Conservation (phyloP, 1,140 invertebrate species). For the Holcopasites calliopsidis region DNA sequence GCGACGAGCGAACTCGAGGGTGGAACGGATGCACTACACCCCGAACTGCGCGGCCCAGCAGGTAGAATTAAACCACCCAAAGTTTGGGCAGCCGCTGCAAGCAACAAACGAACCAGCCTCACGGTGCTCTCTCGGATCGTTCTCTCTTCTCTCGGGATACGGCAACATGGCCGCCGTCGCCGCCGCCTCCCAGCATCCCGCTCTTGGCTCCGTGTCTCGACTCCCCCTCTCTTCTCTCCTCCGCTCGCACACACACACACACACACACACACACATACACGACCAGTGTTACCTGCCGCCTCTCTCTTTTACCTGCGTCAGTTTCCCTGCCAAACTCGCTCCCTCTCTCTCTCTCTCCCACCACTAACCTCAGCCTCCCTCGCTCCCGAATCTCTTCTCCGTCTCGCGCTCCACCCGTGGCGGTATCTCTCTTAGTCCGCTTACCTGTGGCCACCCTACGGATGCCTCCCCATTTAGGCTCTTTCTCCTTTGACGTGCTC, state of each 20-base stretch:
- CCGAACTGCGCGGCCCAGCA: constrained; percentile 45
- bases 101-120: constrained; percentile 75
- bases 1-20: constrained; percentile 8
- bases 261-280: too few species aligned
- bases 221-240: constrained; percentile 62
- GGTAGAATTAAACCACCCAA: constrained; percentile 62
- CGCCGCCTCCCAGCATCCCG: constrained; percentile 76
- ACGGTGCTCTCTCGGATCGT: constrained; percentile 74
- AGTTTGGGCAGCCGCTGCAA: constrained; percentile 71
- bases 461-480: constrained; percentile 43
- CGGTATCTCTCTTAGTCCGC: constrained; percentile 10
- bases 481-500: constrained; percentile 31
- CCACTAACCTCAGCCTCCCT: background rate
- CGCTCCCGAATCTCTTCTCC: constrained; percentile 42
- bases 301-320: constrained; percentile 41
- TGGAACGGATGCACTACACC: constrained; percentile 45
- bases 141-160: constrained; percentile 77
- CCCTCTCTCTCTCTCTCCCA: constrained; percentile 41
- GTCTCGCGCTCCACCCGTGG: constrained; percentile 17
- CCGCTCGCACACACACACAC: constrained; percentile 28
- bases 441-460: constrained; percentile 34
- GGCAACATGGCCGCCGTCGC: constrained; percentile 77
- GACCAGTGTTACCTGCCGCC: background rate
- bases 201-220: constrained; percentile 58
- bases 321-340: constrained; percentile 49